Percentiles rank a stretch among this genome's conserved stretches.
These are phyloP conservation scores for Mimachlamys varia DNA, from an alignment of 2,888 invertebrate genomes.

Conservation along the genomic window DNA sequence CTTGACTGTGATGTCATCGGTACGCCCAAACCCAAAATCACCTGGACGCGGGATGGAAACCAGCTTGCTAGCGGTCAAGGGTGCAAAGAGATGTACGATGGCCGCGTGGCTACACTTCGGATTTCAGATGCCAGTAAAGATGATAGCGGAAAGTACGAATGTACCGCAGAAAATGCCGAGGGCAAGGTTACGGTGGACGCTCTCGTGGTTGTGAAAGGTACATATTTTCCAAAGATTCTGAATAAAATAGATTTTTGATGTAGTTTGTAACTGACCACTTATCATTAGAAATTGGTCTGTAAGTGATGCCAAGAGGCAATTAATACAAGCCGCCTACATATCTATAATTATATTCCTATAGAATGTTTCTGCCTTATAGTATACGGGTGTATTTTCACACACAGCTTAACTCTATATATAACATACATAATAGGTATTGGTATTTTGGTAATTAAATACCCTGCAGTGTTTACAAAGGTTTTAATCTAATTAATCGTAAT, in stretches of 20 bases:
- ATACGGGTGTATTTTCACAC: background rate
- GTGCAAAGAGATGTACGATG: constrained; percentile 66
- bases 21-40: constrained; percentile 67
- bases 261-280: no score
- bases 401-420: background rate
- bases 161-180: constrained; percentile 67
- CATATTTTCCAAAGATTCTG: background rate
- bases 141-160: constrained; percentile 71
- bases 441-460: constrained; percentile 27
- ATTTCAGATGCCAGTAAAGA: constrained; percentile 61
- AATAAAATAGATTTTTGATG: no score
- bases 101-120: constrained; percentile 67
- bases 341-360: no score
- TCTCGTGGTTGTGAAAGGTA: constrained; percentile 70
- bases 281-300: no score
- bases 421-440: background rate
- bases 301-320: no score
- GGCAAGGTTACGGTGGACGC: constrained; percentile 69
- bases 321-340: no score
- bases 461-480: background rate
- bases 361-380: no score
- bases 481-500: background rate
- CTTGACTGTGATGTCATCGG: constrained; percentile 75
- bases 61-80: constrained; percentile 52
- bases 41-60: constrained; percentile 66